These are phyloP conservation scores for Teleiodes luculella DNA, from an alignment of 2,888 invertebrate species.

Conservation along the genomic window DNA sequence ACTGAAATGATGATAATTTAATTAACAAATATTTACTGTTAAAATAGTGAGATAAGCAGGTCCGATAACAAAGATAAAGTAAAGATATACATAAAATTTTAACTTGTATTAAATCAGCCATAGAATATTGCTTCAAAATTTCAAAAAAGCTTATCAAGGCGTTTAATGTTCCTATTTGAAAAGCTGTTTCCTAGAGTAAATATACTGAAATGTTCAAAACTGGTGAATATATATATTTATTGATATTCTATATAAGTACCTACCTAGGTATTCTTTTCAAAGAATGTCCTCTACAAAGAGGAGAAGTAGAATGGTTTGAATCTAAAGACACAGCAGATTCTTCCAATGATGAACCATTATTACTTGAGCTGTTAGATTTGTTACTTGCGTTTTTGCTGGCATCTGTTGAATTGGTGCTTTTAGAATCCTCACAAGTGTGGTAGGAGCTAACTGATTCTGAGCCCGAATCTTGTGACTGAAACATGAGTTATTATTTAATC, in stretches of 20 bases:
- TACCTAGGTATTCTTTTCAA: constrained; percentile 72
- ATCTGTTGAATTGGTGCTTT: constrained; percentile 46
- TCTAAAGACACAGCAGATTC: constrained; percentile 68
- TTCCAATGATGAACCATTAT: constrained; percentile 55
- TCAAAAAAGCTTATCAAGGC: too few relatives aligned
- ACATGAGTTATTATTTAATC: constrained; percentile 13
- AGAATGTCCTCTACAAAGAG: constrained; percentile 73
- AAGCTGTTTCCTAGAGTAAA: too few relatives aligned
- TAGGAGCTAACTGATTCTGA: constrained; percentile 63
- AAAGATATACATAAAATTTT: too few relatives aligned
- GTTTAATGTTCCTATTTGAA: too few relatives aligned
- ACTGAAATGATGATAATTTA: constrained; percentile 32
- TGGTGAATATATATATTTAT: not conserved
- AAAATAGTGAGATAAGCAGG: too few relatives aligned
- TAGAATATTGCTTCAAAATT: too few relatives aligned
- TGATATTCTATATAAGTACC: not conserved
- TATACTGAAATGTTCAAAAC: too few relatives aligned
- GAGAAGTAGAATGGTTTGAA: constrained; percentile 76
- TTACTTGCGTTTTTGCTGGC: constrained; percentile 57
- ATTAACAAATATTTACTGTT: not conserved
- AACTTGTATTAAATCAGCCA: too few relatives aligned
- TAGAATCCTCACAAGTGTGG: constrained; percentile 73
- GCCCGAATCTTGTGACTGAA: constrained; percentile 60
- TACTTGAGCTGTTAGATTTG: constrained; percentile 69
- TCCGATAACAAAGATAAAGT: too few relatives aligned